Percentiles rank a stretch among this genome's conserved stretches.
These are phyloP conservation scores for Sebastes aleutianus DNA, from an alignment of 2,797 vertebrate species.

Conservation along the genomic window DNA sequence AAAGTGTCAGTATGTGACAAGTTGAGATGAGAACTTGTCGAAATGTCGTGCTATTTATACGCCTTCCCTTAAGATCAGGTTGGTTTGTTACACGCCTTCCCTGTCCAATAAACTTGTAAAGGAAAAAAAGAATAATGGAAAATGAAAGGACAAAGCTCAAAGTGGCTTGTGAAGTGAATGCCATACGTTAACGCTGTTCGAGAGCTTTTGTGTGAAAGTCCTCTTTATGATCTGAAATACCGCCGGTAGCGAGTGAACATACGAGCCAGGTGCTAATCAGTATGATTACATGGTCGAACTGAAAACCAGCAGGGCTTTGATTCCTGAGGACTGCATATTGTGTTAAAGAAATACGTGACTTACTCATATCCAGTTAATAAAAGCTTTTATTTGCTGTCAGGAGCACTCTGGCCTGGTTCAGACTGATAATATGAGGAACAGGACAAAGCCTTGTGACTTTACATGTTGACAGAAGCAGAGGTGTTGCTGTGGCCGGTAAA, in stretches of 20 bases:
- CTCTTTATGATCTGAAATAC: neutral
- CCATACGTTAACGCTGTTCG: neutral
- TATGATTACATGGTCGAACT: neutral
- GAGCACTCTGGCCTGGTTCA: neutral
- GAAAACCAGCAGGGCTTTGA: neutral
- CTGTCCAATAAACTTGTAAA: neutral
- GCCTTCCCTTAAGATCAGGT: too few species aligned
- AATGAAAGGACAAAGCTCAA: neutral
- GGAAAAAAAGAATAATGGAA: too few species aligned
- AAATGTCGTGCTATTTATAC: too few species aligned
- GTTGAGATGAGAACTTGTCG: too few species aligned
- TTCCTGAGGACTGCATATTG: neutral
- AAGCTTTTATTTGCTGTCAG: neutral
- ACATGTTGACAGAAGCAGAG: neutral
- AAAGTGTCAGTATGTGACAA: neutral
- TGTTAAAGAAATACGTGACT: neutral
- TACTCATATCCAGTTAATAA: neutral
- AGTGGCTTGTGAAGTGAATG: neutral
- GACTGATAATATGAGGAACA: neutral
- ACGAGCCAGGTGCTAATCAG: neutral
- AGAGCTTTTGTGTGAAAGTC: neutral
- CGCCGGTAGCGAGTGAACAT: neutral
- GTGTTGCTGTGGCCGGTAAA: neutral
- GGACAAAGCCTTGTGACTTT: too few species aligned
- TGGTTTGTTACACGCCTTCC: too few species aligned